Evolutionary conservation across 2,113 vertebrate species (phyloP).

Genomic region (Halcyon senegalensis): DNA sequence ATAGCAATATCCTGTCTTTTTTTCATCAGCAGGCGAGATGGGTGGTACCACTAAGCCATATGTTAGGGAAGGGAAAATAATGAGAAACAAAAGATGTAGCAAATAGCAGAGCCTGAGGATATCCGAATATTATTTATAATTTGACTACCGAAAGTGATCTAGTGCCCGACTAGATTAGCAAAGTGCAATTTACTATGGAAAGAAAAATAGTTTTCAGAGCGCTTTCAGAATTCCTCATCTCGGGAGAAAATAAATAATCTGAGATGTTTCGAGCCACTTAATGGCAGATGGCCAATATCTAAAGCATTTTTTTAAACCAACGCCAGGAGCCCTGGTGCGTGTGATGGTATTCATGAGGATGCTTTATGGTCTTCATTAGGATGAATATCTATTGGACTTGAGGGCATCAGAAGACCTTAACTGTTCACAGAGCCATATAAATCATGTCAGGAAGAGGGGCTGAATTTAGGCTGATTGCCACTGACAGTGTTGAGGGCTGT

Average conservation of each 20-base stretch:
- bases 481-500: not conserved
- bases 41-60: not conserved
- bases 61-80: not conserved
- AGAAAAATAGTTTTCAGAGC: not conserved
- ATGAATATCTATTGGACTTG: not conserved
- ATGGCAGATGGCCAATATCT: conserved; percentile 11
- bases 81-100: not conserved
- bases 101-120: not conserved
- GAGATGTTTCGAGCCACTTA: not conserved
- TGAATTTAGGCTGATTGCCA: not conserved
- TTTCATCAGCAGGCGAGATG: not conserved
- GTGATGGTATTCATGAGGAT: not conserved
- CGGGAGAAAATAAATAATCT: not conserved
- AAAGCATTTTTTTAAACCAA: not conserved
- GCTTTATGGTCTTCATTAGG: not conserved
- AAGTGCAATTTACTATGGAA: not conserved
- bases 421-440: not conserved
- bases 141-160: not conserved
- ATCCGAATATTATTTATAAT: not conserved
- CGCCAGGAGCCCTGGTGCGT: not conserved
- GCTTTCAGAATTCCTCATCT: not conserved
- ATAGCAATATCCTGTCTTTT: not conserved
- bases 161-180: not conserved
- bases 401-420: not conserved
- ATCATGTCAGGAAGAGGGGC: not conserved